Evolutionary conservation across 2,113 vertebrate genomes (phyloP).

Genomic region (Lepus americanus): DNA sequence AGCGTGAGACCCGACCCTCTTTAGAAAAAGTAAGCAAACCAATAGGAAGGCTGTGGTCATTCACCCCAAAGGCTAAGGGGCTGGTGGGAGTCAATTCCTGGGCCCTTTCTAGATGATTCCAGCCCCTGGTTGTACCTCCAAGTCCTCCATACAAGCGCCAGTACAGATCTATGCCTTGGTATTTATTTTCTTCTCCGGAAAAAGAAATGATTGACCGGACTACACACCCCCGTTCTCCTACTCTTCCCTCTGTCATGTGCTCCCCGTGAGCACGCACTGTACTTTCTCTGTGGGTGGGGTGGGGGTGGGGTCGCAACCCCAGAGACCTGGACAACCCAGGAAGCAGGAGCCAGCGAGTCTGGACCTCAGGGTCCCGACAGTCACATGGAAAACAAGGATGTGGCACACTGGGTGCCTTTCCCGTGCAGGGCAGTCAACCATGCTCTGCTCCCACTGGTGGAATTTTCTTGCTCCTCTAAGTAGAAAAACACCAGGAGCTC

Average conservation of each 20-base stretch:
- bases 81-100: background rate
- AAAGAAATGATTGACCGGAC: background rate
- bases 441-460: slow-evolving; percentile 61
- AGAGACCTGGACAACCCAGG: background rate
- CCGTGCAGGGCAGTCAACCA: background rate
- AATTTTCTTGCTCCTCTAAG: slow-evolving; percentile 81
- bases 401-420: background rate
- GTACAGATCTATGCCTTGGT: background rate
- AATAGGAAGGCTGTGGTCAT: background rate
- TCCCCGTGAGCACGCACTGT: background rate
- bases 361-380: slow-evolving; percentile 58
- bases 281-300: slow-evolving; percentile 35
- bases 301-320: background rate
- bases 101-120: slow-evolving; percentile 6
- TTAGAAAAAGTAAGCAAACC: background rate
- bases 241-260: background rate
- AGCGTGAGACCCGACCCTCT: background rate
- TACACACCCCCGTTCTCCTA: background rate
- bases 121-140: background rate
- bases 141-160: background rate
- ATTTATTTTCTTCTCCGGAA: slow-evolving; percentile 25
- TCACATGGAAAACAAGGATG: background rate
- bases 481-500: slow-evolving; percentile 72
- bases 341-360: slow-evolving; percentile 70
- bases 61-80: background rate